Conservation (phyloP, 2,888 invertebrate genomes). For the Chalcosyrphus nemorum region DNA sequence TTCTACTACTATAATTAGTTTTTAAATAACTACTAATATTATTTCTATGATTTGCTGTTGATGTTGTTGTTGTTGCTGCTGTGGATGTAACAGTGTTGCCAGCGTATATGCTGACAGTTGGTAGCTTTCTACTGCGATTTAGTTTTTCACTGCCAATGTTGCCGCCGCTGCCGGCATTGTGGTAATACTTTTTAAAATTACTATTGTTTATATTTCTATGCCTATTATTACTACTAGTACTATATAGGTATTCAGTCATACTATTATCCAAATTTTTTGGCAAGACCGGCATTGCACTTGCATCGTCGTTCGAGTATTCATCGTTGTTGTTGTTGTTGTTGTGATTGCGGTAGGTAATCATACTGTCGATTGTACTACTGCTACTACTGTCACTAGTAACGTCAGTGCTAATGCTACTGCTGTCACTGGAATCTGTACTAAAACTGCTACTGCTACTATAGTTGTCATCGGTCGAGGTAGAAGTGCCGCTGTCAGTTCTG, state of each 20-base stretch:
- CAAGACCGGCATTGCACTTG: conserved; percentile 74
- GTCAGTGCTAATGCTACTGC: conserved; percentile 40
- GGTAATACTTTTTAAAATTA: conserved; percentile 72
- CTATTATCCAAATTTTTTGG: conserved; percentile 74
- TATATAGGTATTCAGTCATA: conserved; percentile 75
- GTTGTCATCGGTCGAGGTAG: conserved; percentile 62
- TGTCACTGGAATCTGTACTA: conserved; percentile 46
- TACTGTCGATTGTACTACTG: conserved; percentile 54
- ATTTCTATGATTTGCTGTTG: conserved; percentile 63
- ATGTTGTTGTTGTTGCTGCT: conserved; percentile 57
- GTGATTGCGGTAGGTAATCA: conserved; percentile 38
- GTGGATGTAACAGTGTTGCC: conserved; percentile 45
- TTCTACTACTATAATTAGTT: conserved; percentile 52
- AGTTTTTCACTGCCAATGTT: conserved; percentile 76
- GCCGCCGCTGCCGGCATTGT: conserved; percentile 29
- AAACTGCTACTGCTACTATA: conserved; percentile 51
- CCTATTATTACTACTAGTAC: conserved; percentile 74
- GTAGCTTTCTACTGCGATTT: conserved; percentile 72
- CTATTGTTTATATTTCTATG: conserved; percentile 70
- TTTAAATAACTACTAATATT: conserved; percentile 63
- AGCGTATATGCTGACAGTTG: conserved; percentile 59
- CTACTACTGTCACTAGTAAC: conserved; percentile 46
- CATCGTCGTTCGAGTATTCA: conserved; percentile 75
- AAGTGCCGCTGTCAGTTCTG: conserved; percentile 49
- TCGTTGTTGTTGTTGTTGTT: conserved; percentile 43